Percentiles rank a stretch among this genome's conserved stretches.
Conservation (phyloP, 1,140 invertebrate genomes). For the Olivierus martensii region DNA sequence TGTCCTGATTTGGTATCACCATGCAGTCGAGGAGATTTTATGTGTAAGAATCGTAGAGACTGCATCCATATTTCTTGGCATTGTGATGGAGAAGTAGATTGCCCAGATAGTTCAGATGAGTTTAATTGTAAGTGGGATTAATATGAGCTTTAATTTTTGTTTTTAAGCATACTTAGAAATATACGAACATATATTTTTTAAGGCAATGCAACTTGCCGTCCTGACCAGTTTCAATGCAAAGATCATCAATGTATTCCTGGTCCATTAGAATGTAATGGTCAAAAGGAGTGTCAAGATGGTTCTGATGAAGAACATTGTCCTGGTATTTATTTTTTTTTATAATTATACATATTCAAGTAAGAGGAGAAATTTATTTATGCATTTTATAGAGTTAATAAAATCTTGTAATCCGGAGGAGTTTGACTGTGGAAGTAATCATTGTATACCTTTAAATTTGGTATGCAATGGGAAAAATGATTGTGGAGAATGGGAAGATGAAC, state of each 20-base stretch:
- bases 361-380: too few species aligned
- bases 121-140: neutral
- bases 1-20: constrained; percentile 49
- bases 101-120: constrained; percentile 21
- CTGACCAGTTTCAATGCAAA: constrained; percentile 21
- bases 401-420: constrained; percentile 38
- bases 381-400: neutral
- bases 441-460: constrained; percentile 55
- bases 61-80: constrained; percentile 40
- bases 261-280: constrained; percentile 18
- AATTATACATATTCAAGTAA: too few species aligned
- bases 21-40: constrained; percentile 74
- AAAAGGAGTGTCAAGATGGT: constrained; percentile 19
- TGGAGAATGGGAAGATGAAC: constrained; percentile 66
- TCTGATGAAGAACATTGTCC: constrained; percentile 20
- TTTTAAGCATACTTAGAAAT: neutral
- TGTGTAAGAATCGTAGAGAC: constrained; percentile 51
- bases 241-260: constrained; percentile 42
- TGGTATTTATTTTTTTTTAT: constrained; percentile 20
- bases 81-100: constrained; percentile 22
- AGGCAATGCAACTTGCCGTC: constrained; percentile 7
- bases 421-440: constrained; percentile 63
- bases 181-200: neutral
- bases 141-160: too few species aligned
- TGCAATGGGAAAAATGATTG: constrained; percentile 71